phyloP scores from a whole-genome alignment of 2,113 vertebrate species.

The Macrotus californicus region DNA sequence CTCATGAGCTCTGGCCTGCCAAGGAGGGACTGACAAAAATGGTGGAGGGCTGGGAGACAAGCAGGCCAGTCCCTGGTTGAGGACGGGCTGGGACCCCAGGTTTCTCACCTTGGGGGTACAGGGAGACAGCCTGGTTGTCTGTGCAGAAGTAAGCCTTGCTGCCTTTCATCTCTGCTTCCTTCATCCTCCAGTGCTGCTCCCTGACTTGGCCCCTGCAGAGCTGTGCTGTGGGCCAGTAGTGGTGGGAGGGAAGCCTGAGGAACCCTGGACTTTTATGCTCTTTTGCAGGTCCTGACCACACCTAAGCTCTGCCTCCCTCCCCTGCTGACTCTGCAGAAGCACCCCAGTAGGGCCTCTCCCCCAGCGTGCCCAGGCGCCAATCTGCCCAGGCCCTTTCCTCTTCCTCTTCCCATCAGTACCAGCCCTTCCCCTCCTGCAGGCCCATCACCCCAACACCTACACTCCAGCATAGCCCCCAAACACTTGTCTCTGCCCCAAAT shows the following conservation, averaged over 20 bases:
- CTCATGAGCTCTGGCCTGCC: not conserved
- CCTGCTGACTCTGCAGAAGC: constrained; percentile 44
- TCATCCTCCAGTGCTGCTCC: not conserved
- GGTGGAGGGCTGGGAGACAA: not conserved
- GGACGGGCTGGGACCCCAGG: not conserved
- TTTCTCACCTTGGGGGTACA: constrained; percentile 43
- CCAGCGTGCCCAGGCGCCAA: not conserved
- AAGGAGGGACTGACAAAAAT: not conserved
- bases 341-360: not conserved
- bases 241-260: not conserved
- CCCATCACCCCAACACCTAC: not conserved
- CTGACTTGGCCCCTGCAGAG: not conserved
- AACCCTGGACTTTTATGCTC: not conserved
- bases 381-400: not conserved
- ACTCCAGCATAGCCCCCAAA: not conserved
- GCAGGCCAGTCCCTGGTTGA: too few relatives aligned
- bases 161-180: not conserved
- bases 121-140: constrained; percentile 30
- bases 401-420: not conserved
- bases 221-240: not conserved
- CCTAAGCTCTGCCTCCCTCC: not conserved
- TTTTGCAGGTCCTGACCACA: not conserved
- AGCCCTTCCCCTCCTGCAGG: not conserved
- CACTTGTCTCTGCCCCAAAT: not conserved
- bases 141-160: not conserved